Evolutionary conservation across 2,797 vertebrate species (phyloP), one percentile per base, ranked within the genome.

Genomic region (Hydrolagus colliei): DNA sequence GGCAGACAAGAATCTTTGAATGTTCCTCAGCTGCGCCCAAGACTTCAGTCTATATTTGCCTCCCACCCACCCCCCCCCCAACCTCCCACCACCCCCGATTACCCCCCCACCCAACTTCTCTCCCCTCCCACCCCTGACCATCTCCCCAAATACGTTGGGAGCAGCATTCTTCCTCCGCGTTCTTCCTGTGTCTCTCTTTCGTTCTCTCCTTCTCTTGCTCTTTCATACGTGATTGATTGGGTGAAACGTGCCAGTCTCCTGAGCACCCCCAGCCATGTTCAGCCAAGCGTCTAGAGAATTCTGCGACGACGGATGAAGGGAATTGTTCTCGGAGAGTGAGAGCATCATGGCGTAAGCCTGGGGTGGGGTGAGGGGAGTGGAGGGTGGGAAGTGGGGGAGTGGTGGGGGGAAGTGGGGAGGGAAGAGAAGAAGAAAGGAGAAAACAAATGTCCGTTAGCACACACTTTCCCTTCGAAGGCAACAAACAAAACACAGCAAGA

Each of bases 271-370:
- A 86, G 97, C 92, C 93, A 98, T 95, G 95, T 96, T 96, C 95
- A 99, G 92, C 98, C 98, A 99, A 91, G 97, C 95, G 59, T 98
- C 97, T 96, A 99, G 95, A 87, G 97, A 97, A 92, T 95, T 97
- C 95, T 97, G 98, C 92, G 98, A 96, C 91, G 97, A 93, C 88
- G 94, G 85, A 92, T 96, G 98, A 92, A 98, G 96, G 93, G 96
- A 93, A 91, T 96, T 91, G 88, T 97, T 98, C 95, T 99, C 97
- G 0, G 98, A 97, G 86, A 99, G 96, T 90, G 98, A 98, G 92
- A 99, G 95, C 98, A 99, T 99, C 98, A 99, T 98, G 97, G 98
- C 97, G 95, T 98, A 99, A 92, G 98, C 97, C 98, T 99, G 93
- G 9, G 1, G 8, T 41, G 9, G 67, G 20, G 8, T 41, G 9